A percentile compares a stretch with the other conserved stretches of the same genome.
Evolutionary conservation across 2,113 vertebrate species (phyloP).

Genomic region (Natator depressus): DNA sequence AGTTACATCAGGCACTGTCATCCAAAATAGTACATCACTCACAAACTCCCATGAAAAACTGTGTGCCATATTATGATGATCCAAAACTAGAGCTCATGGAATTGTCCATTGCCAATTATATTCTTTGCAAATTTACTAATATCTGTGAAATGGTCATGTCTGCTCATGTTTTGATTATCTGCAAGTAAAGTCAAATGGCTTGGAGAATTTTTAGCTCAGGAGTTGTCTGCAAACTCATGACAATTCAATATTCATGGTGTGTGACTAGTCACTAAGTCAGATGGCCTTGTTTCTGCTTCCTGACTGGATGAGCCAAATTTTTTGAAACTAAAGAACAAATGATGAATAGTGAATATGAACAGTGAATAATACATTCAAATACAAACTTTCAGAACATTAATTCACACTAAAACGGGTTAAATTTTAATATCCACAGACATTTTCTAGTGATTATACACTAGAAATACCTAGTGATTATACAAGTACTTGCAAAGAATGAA

Average conservation of each 20-base stretch:
- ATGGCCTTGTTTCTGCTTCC: neutral
- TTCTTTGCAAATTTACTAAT: constrained; percentile 17
- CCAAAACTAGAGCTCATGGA: constrained; percentile 13
- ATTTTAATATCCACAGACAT: fast-evolving
- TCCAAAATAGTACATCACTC: neutral
- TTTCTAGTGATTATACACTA: neutral
- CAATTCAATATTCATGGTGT: fast-evolving
- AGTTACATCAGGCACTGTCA: neutral
- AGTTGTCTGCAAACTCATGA: neutral
- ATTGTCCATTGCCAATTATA: neutral
- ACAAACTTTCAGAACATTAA: neutral
- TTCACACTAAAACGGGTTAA: fast-evolving
- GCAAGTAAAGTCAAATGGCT: neutral
- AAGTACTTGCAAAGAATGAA: neutral
- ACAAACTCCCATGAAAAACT: neutral
- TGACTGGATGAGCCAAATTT: fast-evolving
- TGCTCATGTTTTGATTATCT: constrained; percentile 22
- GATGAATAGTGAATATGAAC: fast-evolving
- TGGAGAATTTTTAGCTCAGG: neutral
- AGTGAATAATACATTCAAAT: fast-evolving
- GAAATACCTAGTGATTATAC: neutral
- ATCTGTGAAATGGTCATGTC: constrained; percentile 22
- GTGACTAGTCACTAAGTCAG: fast-evolving
- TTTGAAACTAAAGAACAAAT: fast-evolving
- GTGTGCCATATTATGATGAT: neutral